Base-by-base conservation (phyloP, 2,113 vertebrate genomes). In the Trachemys scripta region DNA sequence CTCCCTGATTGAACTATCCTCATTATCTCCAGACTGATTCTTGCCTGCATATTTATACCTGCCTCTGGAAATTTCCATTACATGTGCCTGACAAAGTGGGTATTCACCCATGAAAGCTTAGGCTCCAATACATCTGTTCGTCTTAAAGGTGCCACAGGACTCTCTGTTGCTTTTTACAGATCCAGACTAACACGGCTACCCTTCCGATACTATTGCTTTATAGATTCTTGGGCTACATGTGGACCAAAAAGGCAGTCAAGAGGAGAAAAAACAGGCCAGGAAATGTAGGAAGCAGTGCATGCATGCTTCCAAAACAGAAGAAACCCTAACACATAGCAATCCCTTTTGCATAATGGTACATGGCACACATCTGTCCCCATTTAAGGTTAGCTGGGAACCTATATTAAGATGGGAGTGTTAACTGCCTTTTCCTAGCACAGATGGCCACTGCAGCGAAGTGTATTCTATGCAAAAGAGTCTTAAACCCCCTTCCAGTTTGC, bases 251-350 rank as follows among this genome's bases (percentile, higher is more conserved):
- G 22, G 80, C 2, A 89, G 69, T 19, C 80, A 85, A 57, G 84
- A 59, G 62, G 83, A 59, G n/a, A 75, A 90, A 82, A 54, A 59
- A 80, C 4, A 1, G n/a, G 50, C 22, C 27, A 79, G 49, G 38
- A 93, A 93, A 13, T 20, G 87, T 1, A 85, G 45, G 29, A 93
- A 83, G 16, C 10, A 0, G 53, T 31, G 87, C 0, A 1, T 38
- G 4, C 6, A 14, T 38, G 51, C 0, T 2, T 72, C 54, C 72
- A 10, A 80, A 62, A 45, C 4, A n/a, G 22, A 90, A 57, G 47
- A n/a, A 69, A n/a, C 19, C 29, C 9, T 75, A 80, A 80, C 12
- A 42, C n/a, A 35, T 29, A 87, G 90, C 57, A 92, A 42, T 1
- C 3, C 3, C 47, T 27, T 80, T 84, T 78, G 88, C 10, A 54